Conservation (phyloP, 2,888 invertebrate species). For the Bugulina stolonifera region DNA sequence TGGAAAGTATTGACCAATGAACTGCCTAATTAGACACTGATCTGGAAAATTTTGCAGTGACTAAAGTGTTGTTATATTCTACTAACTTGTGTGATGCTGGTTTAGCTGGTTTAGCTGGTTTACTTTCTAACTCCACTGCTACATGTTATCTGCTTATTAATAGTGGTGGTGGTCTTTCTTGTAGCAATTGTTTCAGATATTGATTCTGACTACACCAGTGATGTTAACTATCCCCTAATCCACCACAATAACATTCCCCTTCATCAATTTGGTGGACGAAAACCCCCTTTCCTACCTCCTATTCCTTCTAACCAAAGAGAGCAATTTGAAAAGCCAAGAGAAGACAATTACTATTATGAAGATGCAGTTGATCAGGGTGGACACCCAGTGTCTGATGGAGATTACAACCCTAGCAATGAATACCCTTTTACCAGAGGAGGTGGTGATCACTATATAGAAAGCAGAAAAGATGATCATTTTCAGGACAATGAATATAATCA, state of each 20-base stretch:
- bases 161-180: constrained; percentile 28
- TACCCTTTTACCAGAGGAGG: not conserved
- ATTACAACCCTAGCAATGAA: not conserved
- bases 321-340: not conserved
- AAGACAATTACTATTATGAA: too few relatives aligned
- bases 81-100: too few relatives aligned
- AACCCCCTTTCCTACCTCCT: not conserved
- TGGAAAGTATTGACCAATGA: too few relatives aligned
- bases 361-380: constrained; percentile 41
- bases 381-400: constrained; percentile 33
- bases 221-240: constrained; percentile 77
- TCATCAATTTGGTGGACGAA: constrained; percentile 55
- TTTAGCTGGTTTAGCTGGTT: too few relatives aligned
- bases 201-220: constrained; percentile 93
- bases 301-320: not conserved
- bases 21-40: too few relatives aligned
- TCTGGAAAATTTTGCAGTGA: too few relatives aligned
- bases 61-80: too few relatives aligned
- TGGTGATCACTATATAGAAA: not conserved
- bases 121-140: too few relatives aligned
- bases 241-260: constrained; percentile 87
- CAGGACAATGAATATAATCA: not conserved
- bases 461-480: not conserved
- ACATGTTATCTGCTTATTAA: too few relatives aligned
- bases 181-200: constrained; percentile 70